Base-by-base conservation (phyloP, 2,888 invertebrate genomes). In the Philereme transversata region DNA sequence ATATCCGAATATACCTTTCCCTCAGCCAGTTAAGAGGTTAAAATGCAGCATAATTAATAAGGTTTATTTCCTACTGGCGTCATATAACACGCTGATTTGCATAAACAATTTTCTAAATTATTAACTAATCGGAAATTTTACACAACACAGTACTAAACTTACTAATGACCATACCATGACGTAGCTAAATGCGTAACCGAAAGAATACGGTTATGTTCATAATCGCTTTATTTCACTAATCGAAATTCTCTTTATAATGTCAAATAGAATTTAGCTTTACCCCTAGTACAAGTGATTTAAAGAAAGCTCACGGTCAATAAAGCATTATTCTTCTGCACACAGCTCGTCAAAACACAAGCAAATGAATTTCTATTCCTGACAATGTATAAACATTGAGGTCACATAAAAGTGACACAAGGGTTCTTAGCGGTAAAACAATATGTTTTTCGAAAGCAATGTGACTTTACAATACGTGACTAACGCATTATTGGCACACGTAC, bases 401-500 rank as follows among this genome's bases (percentile, higher is more conserved):
- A 40, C 34, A 22, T 22, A 51, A 34, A 59, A 11, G 53, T 52
- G 48, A 53, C 44, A 44, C 43, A 10, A 38, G 9, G 34, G 8
- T 22, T 52, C 40, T 59, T 50, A 38, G 38, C 34, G 11, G 38
- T 8, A 38, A 41, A 55, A 34, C 55, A 56, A 54, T 50, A 22
- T 22, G 22, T 22, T 22, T 22, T 22, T 22, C 22, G 22, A 22
- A 22, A 22, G 22, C 22, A 22, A 22, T 22, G 1, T 22, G 36
- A 50, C 34, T 55, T 56, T 44, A 50, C 45, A 46, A 35, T 46
- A 51, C 33, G 40, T 57, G 54, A 58, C 50, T 57, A 62, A 57
- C 47, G 40, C 51, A 60, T 58, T 51, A 59, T 64, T 64, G 59
- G 63, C 62, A 60, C 55, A 58, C 53, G 33, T 40, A 60, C 55